Base-by-base conservation (phyloP, 2,888 invertebrate genomes). In the Aquatica leii region DNA sequence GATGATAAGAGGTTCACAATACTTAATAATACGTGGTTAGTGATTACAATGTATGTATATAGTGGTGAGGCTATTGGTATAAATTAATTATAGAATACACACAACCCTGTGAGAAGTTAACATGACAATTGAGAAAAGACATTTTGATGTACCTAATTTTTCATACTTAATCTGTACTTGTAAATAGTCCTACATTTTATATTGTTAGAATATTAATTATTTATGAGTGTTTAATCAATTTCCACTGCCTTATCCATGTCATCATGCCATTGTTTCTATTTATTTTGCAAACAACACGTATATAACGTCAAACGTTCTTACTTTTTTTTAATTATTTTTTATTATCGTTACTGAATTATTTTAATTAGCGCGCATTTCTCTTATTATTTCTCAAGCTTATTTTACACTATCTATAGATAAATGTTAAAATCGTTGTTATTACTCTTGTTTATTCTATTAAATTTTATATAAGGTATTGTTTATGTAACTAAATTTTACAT, bases 381-480 rank as follows among this genome's bases (percentile, higher is more conserved):
- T 74, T 76, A 48, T 57, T 49, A 54, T 58, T 62, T 62, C 48
- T 57, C 49, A 58, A 40, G 75, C 75, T 77, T 75, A 76, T 77
- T 62, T 72, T 67, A 64, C 69, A 57, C 66, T 71, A 73, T 74
- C 74, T 76, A 75, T 79, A 46, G 46, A 18, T 46, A 69, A 77
- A 77, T 80, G 78, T 79, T 80, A 73, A 73, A 73, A 72, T 77
- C 76, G 78, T 80, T 80, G 80, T 81, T 80, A 80, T 79, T 76
- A 74, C 73, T 78, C 78, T 78, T 81, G 78, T 80, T 80, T 81
- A 80, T 80, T 80, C 78, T 80, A 80, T 80, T 79, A 73, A 77
- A 79, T 80, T 79, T 78, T 78, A 78, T 77, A 72, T 77, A 77
- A 75, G 76, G 77, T 78, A 76, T 76, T 76, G 74, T 77, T 77